These are phyloP conservation scores for Tinamus guttatus DNA, from an alignment of 2,113 vertebrate genomes.

Conservation along the genomic window DNA sequence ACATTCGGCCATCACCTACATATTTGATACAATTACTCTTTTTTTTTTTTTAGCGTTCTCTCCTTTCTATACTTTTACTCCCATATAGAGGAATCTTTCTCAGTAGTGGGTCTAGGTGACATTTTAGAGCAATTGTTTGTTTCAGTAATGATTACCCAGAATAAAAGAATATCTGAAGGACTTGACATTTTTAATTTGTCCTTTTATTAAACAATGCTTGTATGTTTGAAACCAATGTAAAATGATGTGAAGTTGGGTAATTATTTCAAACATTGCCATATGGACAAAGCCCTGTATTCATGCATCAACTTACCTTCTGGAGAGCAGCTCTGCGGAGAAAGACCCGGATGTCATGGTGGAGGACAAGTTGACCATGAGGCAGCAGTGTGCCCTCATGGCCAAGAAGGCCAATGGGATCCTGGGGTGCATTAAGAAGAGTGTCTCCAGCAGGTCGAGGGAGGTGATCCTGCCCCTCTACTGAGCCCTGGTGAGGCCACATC, in stretches of 20 bases:
- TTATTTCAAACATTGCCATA: background rate
- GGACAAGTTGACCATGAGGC: no score
- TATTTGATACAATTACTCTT: background rate
- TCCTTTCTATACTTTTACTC: background rate
- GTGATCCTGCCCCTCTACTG: no score
- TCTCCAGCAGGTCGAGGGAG: no score
- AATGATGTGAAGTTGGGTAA: background rate
- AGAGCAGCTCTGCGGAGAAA: no score
- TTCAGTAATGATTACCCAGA: background rate
- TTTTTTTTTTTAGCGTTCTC: background rate
- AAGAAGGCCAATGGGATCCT: no score
- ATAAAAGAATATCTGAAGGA: background rate
- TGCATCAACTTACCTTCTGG: background rate
- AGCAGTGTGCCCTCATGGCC: no score
- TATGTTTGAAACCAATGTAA: conserved; percentile 8
- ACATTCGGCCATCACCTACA: background rate
- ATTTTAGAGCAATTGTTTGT: background rate
- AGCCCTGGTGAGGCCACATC: no score
- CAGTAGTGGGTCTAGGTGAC: background rate
- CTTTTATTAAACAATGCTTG: background rate
- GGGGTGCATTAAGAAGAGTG: no score
- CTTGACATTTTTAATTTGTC: background rate
- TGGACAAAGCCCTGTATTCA: background rate
- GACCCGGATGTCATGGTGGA: no score
- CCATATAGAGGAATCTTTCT: background rate